A percentile compares a stretch with the other conserved stretches of the same genome.
Evolutionary conservation across 2,888 invertebrate species (phyloP).

Genomic region (Polydrusus cervinus): DNA sequence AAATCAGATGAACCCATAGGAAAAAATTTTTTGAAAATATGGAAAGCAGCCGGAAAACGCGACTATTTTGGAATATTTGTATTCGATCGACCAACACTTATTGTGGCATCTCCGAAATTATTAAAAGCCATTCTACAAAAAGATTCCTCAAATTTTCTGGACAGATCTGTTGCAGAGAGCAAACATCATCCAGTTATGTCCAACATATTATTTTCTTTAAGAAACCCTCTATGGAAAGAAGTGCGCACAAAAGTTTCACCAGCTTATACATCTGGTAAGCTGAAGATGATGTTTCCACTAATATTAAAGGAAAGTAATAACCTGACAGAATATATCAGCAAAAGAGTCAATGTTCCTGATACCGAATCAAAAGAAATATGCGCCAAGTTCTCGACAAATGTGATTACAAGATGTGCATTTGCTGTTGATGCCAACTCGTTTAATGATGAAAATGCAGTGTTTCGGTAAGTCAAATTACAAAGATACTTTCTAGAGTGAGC

Average conservation of each 20-base stretch:
- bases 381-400: constrained; percentile 67
- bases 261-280: constrained; percentile 74
- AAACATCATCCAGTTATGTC: not conserved
- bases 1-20: not conserved
- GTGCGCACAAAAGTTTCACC: constrained; percentile 73
- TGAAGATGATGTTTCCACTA: constrained; percentile 73
- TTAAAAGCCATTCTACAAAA: not conserved
- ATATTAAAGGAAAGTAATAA: constrained; percentile 68
- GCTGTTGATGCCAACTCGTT: constrained; percentile 69
- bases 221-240: constrained; percentile 73
- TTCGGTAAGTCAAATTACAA: constrained; percentile 55
- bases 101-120: constrained; percentile 20
- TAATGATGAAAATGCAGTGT: constrained; percentile 65
- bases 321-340: constrained; percentile 58
- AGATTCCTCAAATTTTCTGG: not conserved
- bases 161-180: not conserved
- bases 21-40: not conserved
- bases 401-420: constrained; percentile 65
- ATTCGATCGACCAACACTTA: constrained; percentile 14
- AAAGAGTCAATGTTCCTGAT: constrained; percentile 12
- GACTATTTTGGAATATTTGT: constrained; percentile 32
- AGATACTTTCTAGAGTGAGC: not conserved
- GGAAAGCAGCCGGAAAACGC: not conserved
- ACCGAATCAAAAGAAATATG: constrained; percentile 62
- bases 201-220: constrained; percentile 67